Percentiles rank a stretch among this genome's conserved stretches.
Conservation (phyloP, 2,113 vertebrate genomes). For the Pseudolaguvia tuberculata region DNA sequence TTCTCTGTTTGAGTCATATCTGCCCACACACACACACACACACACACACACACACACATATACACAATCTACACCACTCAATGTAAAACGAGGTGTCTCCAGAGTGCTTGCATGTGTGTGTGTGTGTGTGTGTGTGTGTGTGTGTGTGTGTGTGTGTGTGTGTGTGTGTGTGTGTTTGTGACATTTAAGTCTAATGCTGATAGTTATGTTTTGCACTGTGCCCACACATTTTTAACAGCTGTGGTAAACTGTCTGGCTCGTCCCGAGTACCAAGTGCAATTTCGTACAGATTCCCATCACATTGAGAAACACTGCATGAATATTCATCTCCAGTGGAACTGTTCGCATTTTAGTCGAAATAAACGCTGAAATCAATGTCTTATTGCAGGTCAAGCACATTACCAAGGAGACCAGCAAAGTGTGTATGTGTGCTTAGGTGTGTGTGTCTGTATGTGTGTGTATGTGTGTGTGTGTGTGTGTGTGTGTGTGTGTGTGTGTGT, state of each 20-base stretch:
- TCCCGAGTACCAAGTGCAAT: slow-evolving; percentile 10
- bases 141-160: no score
- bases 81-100: slow-evolving; percentile 30
- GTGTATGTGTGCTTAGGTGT: background rate
- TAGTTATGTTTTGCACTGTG: slow-evolving; percentile 48
- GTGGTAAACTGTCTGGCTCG: slow-evolving; percentile 42
- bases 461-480: no score
- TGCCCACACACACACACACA: slow-evolving; percentile 40
- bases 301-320: background rate
- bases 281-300: slow-evolving; percentile 7
- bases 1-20: slow-evolving; percentile 71
- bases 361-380: background rate
- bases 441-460: background rate
- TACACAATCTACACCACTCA: slow-evolving; percentile 36
- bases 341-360: background rate
- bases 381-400: slow-evolving; percentile 7
- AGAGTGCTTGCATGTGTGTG: background rate
- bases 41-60: slow-evolving; percentile 60
- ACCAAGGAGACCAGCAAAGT: slow-evolving; percentile 2
- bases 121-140: slow-evolving; percentile 32
- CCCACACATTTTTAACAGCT: slow-evolving; percentile 40
- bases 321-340: slow-evolving; percentile 1
- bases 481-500: no score
- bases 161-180: slow-evolving; percentile 41
- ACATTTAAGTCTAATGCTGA: slow-evolving; percentile 52